Base-by-base conservation (phyloP, 2,888 invertebrate species). In the Acronicta alni region DNA sequence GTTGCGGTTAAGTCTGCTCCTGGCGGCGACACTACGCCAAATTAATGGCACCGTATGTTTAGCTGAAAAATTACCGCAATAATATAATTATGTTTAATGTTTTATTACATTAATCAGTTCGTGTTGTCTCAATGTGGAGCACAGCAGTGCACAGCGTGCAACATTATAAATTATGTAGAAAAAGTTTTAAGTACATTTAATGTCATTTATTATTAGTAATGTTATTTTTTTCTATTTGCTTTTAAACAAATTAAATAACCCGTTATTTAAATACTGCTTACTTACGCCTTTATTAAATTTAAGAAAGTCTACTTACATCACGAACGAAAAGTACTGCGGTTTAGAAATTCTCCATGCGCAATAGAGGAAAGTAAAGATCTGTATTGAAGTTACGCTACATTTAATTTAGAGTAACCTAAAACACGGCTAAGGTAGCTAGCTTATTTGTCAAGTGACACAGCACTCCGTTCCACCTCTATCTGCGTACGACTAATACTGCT, bases 1-100 rank as follows among this genome's bases (percentile, higher is more conserved):
- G 61, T 51, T 79, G 79, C 44, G 79, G 79, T 77, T 59, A 56
- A 67, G 57, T 23, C 56, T 67, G 75, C 23, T 46, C 17, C 57
- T 75, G 75, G 43, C 67, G 56, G 53, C 60, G 66, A 69, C 65
- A 56, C 57, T 39, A 53, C 66, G 57, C 57, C 64, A 51, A 72
- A 75, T 69, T 75, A 75, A 75, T 72, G 65, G 63, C 56, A 49
- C 51, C 54, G 46, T 55, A 57, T 67, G 67, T 60, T 74, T 71
- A 71, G 71, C 41, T 53, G 44, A 75, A 75, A 74, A 75, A 66
- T 67, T 63, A 59, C 58, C 47, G 39, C 55, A 46, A 64, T 57
- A 69, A 58, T 55, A 41, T 55, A 55, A 57, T 54, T 51, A 44
- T 48, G 38, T 41, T 63, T 32, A 47, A 57, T 68, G 55, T 57